These are phyloP conservation scores for Muscina levida DNA, from an alignment of 2,888 invertebrate genomes.

Conservation along the genomic window DNA sequence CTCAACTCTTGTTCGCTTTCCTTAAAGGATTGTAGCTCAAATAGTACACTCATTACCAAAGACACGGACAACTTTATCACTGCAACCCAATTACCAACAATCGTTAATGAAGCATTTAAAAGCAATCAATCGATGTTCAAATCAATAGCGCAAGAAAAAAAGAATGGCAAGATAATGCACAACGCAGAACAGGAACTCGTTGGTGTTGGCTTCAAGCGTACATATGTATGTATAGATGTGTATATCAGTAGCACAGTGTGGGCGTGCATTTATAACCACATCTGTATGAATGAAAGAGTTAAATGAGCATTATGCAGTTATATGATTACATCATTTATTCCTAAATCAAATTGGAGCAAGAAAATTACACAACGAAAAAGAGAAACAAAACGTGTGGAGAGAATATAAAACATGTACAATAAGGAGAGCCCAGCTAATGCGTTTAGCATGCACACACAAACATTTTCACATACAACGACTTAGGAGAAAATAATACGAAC, in stretches of 20 bases:
- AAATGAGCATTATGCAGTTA: slow-evolving; percentile 48
- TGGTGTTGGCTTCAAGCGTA: no score
- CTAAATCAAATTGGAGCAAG: slow-evolving; percentile 10
- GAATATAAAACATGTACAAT: not conserved
- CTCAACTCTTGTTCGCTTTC: no score
- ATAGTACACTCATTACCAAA: no score
- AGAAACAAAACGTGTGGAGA: no score
- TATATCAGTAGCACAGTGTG: no score
- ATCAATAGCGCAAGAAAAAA: no score
- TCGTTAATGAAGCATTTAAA: slow-evolving; percentile 4
- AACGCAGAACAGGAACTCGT: not conserved
- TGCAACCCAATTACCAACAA: slow-evolving; percentile 16
- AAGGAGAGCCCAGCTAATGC: slow-evolving; percentile 2
- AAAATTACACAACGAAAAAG: not conserved
- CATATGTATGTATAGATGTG: no score
- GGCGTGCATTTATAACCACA: no score
- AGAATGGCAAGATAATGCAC: no score
- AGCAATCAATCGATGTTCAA: slow-evolving; percentile 4
- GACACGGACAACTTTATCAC: not conserved
- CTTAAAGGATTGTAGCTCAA: no score
- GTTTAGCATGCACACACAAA: not conserved
- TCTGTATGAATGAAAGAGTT: slow-evolving; percentile 35
- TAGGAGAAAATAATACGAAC: not conserved
- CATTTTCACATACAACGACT: not conserved
- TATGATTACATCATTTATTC: slow-evolving; percentile 52